A percentile compares a stretch with the other conserved stretches of the same genome.
Conservation (phyloP, 2,888 invertebrate genomes). For the Micropterix aruncella region DNA sequence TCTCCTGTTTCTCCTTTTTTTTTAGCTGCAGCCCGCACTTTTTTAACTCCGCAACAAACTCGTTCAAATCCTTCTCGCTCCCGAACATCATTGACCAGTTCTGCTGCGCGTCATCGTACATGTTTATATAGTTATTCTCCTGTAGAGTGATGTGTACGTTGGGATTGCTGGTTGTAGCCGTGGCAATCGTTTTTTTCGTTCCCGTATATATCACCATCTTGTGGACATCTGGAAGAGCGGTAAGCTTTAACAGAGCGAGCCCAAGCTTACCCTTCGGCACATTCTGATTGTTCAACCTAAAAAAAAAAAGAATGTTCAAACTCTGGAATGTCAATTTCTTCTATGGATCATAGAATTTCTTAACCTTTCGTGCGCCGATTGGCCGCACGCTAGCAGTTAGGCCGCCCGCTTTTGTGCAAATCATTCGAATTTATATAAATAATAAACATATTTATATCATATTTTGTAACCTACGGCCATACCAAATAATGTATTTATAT, state of each 20-base stretch:
- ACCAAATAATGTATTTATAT: no score
- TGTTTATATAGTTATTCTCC: conserved; percentile 17
- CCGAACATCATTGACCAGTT: conserved; percentile 20
- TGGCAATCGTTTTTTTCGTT: not conserved
- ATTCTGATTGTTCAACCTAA: not conserved
- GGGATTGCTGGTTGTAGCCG: not conserved
- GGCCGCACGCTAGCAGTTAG: no score
- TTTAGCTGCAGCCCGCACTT: no score
- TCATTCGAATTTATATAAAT: no score
- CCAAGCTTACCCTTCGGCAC: not conserved
- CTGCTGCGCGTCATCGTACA: conserved; percentile 17
- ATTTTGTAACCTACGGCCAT: no score
- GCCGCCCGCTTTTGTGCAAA: no score
- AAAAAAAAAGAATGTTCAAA: no score
- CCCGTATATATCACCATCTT: not conserved
- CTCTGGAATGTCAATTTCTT: no score
- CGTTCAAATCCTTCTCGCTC: conserved; percentile 13
- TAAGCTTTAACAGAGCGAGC: not conserved
- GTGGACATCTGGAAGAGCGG: not conserved
- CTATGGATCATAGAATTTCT: no score
- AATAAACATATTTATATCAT: no score
- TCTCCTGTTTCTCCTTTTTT: conserved; percentile 2
- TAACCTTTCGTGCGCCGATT: no score
- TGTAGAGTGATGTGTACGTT: conserved; percentile 12
- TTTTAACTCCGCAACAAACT: conserved; percentile 14